Conservation (phyloP, 2,888 invertebrate species). For the Drosophila trichaetosa region DNA sequence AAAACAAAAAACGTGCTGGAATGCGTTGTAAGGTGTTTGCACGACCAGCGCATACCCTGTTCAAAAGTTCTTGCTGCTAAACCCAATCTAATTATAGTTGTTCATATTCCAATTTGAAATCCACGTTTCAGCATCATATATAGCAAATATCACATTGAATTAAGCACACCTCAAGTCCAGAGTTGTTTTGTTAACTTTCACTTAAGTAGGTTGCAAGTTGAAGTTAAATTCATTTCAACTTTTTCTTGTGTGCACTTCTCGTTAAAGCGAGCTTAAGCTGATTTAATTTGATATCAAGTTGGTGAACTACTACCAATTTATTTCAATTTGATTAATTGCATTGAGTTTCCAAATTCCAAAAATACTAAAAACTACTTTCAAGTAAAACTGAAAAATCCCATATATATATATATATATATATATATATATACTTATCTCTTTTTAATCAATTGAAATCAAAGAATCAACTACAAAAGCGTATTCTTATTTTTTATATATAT, state of each 20-base stretch:
- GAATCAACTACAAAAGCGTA: neutral
- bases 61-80: neutral
- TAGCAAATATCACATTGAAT: neutral
- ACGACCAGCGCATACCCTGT: slow-evolving; percentile 27
- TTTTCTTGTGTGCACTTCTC: neutral
- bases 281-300: neutral
- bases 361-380: neutral
- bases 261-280: neutral
- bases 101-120: neutral
- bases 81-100: neutral
- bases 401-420: neutral
- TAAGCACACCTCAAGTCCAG: neutral
- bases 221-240: neutral
- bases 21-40: neutral
- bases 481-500: neutral
- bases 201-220: neutral
- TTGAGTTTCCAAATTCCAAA: neutral
- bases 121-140: neutral
- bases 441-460: neutral
- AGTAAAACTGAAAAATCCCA: neutral
- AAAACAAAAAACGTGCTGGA: slow-evolving; percentile 44
- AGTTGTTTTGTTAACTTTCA: neutral
- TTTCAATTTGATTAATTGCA: neutral
- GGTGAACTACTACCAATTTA: neutral
- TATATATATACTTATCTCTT: neutral